A percentile compares a stretch with the other conserved stretches of the same genome.
phyloP scores from a whole-genome alignment of 2,888 invertebrate genomes.

The Bellardia pandia region DNA sequence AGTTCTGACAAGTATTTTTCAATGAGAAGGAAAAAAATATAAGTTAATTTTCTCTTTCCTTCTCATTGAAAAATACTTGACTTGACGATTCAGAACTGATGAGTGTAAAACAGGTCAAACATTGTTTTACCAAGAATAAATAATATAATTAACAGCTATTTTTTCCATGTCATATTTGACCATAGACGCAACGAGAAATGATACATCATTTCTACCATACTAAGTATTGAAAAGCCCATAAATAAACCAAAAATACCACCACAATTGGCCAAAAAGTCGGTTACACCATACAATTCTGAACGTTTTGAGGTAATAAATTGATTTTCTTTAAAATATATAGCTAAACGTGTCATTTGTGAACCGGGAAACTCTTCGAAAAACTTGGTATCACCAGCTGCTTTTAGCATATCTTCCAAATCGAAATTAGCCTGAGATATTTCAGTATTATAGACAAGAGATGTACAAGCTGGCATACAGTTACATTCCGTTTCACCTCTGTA shows the following conservation, averaged over 20 bases:
- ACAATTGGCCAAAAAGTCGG: conserved; percentile 89
- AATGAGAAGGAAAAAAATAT: no score
- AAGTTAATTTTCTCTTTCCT: no score
- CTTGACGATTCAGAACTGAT: no score
- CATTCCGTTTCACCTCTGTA: conserved; percentile 77
- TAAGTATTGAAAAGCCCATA: conserved; percentile 83
- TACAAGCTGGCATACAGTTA: conserved; percentile 82
- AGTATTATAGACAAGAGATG: conserved; percentile 81
- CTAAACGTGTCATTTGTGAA: conserved; percentile 86
- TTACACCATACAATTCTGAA: conserved; percentile 88
- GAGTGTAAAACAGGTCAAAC: no score
- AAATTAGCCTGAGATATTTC: conserved; percentile 82
- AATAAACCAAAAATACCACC: conserved; percentile 87
- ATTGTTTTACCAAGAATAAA: not conserved
- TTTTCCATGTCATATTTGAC: conserved; percentile 76
- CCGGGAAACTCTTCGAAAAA: conserved; percentile 83
- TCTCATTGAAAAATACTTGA: no score
- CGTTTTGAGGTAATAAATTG: conserved; percentile 88
- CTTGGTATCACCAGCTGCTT: conserved; percentile 78
- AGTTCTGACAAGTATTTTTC: no score
- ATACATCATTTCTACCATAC: conserved; percentile 85
- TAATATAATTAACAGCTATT: not conserved
- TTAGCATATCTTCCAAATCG: conserved; percentile 80
- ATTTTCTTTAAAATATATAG: conserved; percentile 89
- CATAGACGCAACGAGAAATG: conserved; percentile 82